A percentile compares a stretch with the other conserved stretches of the same genome.
Conservation (phyloP, 2,113 vertebrate genomes). For the Atrichornis clamosus region DNA sequence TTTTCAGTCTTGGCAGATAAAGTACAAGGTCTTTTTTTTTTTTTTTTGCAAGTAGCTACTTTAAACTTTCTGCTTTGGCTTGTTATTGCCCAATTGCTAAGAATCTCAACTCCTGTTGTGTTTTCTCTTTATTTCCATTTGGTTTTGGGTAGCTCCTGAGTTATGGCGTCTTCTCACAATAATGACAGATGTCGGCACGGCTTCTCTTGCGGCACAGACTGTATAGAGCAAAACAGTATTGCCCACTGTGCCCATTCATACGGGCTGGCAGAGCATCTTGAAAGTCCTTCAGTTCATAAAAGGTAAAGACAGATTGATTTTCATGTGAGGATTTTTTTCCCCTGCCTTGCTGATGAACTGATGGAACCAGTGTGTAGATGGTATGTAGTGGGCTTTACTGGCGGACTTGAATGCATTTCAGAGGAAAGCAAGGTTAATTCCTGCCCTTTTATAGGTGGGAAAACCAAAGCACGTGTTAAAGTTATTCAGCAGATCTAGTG, state of each 20-base stretch:
- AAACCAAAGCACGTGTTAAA: not conserved
- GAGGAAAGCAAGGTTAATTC: not conserved
- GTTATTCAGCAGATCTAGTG: not conserved
- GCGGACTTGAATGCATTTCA: not conserved
- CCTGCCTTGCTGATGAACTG: not conserved
- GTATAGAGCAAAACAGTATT: not conserved
- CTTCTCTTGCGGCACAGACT: not conserved
- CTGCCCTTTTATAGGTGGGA: not conserved
- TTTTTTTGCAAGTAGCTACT: not conserved
- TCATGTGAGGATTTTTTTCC: not conserved
- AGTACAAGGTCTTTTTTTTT: not conserved
- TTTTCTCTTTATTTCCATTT: not conserved
- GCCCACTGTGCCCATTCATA: not conserved
- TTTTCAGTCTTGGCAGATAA: not conserved
- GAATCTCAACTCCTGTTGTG: not conserved
- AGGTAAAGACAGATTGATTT: not conserved
- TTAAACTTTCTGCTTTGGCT: not conserved
- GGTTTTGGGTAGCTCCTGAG: not conserved
- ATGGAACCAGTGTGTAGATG: not conserved
- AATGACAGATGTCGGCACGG: not conserved
- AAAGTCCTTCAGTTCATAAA: not conserved
- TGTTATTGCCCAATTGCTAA: not conserved
- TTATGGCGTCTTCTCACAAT: not conserved
- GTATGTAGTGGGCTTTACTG: not conserved
- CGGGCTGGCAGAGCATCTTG: not conserved